Evolutionary conservation across 2,888 invertebrate species (phyloP), one percentile per base, ranked within the genome.

Genomic region (Rhamnusium bicolor): DNA sequence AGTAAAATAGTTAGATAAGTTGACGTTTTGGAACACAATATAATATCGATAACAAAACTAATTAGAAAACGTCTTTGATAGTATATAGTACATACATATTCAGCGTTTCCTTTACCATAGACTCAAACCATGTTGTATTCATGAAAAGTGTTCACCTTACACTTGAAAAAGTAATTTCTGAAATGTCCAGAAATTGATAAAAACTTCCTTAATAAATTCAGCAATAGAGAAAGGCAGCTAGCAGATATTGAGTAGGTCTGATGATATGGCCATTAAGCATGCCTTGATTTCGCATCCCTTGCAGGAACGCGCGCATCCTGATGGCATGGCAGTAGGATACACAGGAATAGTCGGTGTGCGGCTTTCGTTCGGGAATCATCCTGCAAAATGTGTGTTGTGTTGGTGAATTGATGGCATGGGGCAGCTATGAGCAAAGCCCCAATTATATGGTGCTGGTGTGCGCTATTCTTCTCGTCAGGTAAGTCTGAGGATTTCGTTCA

Each of bases 261-360:
- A 79, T 81, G 80, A 79, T 80, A 78, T 72, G 76, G 75, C 80
- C 76, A 78, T 79, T 80, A 79, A 79, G 78, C 83, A 82, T 81
- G 82, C 83, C 82, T 83, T 81, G 81, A 83, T 82, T 78, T 80
- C 78, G 79, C 81, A 81, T 79, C 83, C 81, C 81, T 73, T 76
- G 78, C 78, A 77, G 82, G 74, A 78, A 79, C 84, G 84, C 84
- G 84, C 85, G 84, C 83, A 84, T 82, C 83, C 81, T 79, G 75
- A 74, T 83, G 82, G 85, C 84, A 84, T 83, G 85, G 81, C 81
- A 81, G 80, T 76, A 76, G 80, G 79, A 83, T 78, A 78, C 78
- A 73, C 80, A 82, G 81, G 80, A 83, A 80, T 82, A 85, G 85
- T 85, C 81, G 80, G 84, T 84, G 84, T 84, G 83, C 81, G 82